Evolutionary conservation across 92 coral and sea anemone genomes (phyloP).

Genomic region (Umimayanthus chanpuru): DNA sequence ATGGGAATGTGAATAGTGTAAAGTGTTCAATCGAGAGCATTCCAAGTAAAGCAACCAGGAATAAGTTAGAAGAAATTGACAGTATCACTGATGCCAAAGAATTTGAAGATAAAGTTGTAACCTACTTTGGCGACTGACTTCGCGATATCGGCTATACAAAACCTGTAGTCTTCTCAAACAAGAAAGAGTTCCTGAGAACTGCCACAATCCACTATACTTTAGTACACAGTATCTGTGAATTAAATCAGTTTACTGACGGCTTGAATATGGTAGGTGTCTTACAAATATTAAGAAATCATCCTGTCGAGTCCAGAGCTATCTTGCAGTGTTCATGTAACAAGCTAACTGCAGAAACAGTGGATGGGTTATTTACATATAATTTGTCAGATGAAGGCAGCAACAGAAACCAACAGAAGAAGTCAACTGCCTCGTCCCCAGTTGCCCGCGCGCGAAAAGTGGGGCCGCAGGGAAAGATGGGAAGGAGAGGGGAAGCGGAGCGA

Average conservation of each 20-base stretch:
- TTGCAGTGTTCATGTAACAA: constrained; percentile 52
- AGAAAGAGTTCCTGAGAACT: constrained; percentile 48
- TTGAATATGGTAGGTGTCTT: constrained; percentile 54
- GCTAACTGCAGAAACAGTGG: constrained; percentile 57
- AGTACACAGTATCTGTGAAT: constrained; percentile 50
- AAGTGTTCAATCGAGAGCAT: constrained; percentile 52
- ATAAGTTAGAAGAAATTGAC: constrained; percentile 35
- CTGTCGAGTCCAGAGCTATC: constrained; percentile 54
- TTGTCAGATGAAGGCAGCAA: constrained; percentile 62
- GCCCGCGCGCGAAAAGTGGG: too few relatives aligned
- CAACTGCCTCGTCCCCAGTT: too few relatives aligned
- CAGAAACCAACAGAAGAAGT: constrained; percentile 56
- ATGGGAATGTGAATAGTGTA: constrained; percentile 48
- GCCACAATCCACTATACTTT: constrained; percentile 56
- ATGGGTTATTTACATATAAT: constrained; percentile 50
- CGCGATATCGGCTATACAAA: constrained; percentile 37
- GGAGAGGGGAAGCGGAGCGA: too few relatives aligned
- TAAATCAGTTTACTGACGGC: constrained; percentile 66
- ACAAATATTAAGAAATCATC: constrained; percentile 53
- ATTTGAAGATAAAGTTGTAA: constrained; percentile 33
- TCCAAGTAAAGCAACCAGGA: constrained; percentile 47
- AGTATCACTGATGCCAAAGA: constrained; percentile 32
- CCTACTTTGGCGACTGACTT: constrained; percentile 34
- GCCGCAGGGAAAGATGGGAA: too few relatives aligned
- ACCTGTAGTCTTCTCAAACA: constrained; percentile 38